Evolutionary conservation across 2,113 vertebrate species (phyloP).

Genomic region (Antigone vipio): DNA sequence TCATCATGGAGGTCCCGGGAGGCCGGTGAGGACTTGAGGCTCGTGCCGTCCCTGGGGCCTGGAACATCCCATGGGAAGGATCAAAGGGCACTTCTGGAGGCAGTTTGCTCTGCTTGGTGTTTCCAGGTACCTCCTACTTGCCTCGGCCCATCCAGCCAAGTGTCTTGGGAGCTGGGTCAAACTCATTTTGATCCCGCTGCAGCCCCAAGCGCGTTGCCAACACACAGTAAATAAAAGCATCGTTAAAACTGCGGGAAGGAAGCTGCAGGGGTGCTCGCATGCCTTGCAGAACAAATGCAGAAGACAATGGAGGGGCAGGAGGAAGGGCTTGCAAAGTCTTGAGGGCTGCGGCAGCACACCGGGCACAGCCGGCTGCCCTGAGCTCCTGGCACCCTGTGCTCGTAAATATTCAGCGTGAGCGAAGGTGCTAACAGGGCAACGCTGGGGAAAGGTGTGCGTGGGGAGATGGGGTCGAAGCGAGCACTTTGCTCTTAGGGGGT

Average conservation of each 20-base stretch:
- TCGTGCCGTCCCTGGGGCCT: neutral
- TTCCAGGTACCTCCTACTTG: neutral
- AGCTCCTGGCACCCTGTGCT: neutral
- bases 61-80: neutral
- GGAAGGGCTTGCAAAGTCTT: accelerated
- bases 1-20: neutral
- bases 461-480: neutral
- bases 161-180: neutral
- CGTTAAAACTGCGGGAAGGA: neutral
- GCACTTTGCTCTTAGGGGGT: neutral
- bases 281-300: neutral
- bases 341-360: accelerated
- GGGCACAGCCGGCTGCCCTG: accelerated
- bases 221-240: neutral
- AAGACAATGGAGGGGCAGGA: neutral
- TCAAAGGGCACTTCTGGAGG: neutral
- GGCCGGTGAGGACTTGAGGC: neutral
- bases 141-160: accelerated
- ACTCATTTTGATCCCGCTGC: neutral
- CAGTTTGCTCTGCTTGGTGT: neutral
- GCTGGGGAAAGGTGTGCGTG: accelerated
- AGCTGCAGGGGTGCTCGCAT: neutral
- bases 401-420: neutral
- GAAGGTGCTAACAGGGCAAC: neutral
- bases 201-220: accelerated